Evolutionary conservation across 2,888 invertebrate genomes (phyloP).

Genomic region (Phyto melanocephala): DNA sequence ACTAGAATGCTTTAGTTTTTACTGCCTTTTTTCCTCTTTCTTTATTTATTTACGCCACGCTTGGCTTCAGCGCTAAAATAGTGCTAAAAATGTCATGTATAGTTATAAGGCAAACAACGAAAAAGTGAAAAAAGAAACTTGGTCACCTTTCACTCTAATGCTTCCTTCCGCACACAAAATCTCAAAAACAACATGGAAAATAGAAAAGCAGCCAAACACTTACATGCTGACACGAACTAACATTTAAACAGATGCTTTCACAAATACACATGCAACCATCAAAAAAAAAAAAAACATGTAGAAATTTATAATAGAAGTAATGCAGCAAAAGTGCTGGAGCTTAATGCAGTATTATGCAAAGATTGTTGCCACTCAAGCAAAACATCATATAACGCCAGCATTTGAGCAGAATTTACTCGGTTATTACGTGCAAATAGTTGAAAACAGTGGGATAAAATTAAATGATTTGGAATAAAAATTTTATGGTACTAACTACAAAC

Average conservation of each 20-base stretch:
- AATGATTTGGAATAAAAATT: too few species aligned
- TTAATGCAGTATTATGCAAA: constrained; percentile 57
- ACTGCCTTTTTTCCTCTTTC: not conserved
- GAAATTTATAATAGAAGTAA: constrained; percentile 50
- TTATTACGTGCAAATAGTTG: constrained; percentile 29
- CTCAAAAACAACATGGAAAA: not conserved
- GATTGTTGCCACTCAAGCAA: constrained; percentile 58
- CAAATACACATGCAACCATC: not conserved
- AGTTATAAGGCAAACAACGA: constrained; percentile 12
- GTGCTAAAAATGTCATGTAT: constrained; percentile 32
- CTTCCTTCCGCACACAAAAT: constrained; percentile 57
- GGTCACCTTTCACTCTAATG: constrained; percentile 65
- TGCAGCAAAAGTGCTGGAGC: constrained; percentile 52
- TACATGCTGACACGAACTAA: constrained; percentile 10
- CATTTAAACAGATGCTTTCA: constrained; percentile 7
- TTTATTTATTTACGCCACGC: constrained; percentile 43
- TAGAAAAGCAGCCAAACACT: constrained; percentile 10
- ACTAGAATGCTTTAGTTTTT: constrained; percentile 61
- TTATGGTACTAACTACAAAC: too few species aligned
- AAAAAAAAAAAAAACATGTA: not conserved
- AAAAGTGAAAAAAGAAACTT: constrained; percentile 47
- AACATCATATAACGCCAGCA: constrained; percentile 56
- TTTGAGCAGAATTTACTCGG: constrained; percentile 29
- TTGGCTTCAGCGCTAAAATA: constrained; percentile 43
- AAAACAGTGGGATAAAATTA: constrained; percentile 13